Evolutionary conservation across 1,140 invertebrate genomes (phyloP), one percentile per base, ranked within the genome.

Genomic region (Drosophila equinoxialis): DNA sequence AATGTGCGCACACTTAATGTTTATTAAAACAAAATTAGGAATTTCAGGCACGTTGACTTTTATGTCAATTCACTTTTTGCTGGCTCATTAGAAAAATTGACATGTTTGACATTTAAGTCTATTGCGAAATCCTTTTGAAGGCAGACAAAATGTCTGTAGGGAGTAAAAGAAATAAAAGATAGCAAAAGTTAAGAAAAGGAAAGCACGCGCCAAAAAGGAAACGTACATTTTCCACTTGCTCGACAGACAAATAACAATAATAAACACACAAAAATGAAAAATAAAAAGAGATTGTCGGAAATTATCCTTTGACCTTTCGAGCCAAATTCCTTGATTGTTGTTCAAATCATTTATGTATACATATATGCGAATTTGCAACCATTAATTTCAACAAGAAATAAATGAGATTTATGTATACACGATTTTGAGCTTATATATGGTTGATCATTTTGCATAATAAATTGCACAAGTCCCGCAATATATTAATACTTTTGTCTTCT

Each of bases 31-130:
- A 48, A 37, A 59, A 35, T 10, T 33, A 39, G 41, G 11, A 11
- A 65, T 51, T 51, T 51, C 17, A 59, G 17, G 69, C 23, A 65
- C 17, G 5, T 42, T 33, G 33, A 20, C 33, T 26, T 51, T 54
- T 54, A 39, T 63, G 33, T 70, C 62, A 41, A 35, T 65, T 7
- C 17, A 51, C 65, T 77, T 65, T 79, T 59, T 75, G 68, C 71
- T 68, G 65, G 68, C 77, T 83, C 81, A 84, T 84, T 84, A 84
- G 66, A 79, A 83, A 83, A 72, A 83, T 79, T 83, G 76, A 79
- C 73, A 79, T 77, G 63, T 77, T 61, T 59, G 66, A 17, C 11
- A 42, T 42, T 54, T 48, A 51, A 65, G 42, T 41, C 63, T 69
- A 62, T 71, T 37, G 41, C 39, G 45, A 65, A 58, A 30, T 54